Evolutionary conservation across 2,797 vertebrate genomes (phyloP).

Genomic region (Tolypeutes matacus): DNA sequence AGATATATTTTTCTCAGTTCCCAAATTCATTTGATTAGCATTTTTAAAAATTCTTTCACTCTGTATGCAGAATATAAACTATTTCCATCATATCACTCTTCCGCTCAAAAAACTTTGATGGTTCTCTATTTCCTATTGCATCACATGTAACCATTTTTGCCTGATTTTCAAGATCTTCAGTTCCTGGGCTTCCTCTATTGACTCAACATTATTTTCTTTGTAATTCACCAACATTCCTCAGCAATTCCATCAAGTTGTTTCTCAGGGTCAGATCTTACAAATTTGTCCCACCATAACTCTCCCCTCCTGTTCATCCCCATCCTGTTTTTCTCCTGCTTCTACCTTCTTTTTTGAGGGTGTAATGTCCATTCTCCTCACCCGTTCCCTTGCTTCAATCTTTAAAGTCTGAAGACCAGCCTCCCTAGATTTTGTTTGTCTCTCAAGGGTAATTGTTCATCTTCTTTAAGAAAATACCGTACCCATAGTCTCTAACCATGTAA

Average conservation of each 20-base stretch:
- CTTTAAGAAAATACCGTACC: neutral
- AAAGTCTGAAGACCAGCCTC: neutral
- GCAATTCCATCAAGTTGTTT: neutral
- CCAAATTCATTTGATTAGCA: conserved; percentile 83
- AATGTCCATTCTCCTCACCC: neutral
- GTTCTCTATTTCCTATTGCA: neutral
- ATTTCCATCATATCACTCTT: neutral
- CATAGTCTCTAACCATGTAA: neutral
- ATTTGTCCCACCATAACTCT: accelerated
- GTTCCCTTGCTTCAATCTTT: neutral
- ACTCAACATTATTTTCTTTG: neutral
- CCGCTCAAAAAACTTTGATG: neutral
- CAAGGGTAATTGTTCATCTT: neutral
- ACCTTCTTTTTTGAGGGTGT: accelerated
- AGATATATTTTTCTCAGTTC: conserved; percentile 78
- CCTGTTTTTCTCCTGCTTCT: neutral
- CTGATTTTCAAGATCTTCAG: neutral
- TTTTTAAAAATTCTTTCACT: conserved; percentile 74
- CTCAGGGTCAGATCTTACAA: neutral
- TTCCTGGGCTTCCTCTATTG: neutral
- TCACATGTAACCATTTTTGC: neutral
- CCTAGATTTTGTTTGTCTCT: neutral
- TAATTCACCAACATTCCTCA: neutral
- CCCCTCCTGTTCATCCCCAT: neutral
- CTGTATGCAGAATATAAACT: conserved; percentile 58